Evolutionary conservation across 2,888 invertebrate species (phyloP), one percentile per base, ranked within the genome.

Genomic region (Polylopha cassiicola): DNA sequence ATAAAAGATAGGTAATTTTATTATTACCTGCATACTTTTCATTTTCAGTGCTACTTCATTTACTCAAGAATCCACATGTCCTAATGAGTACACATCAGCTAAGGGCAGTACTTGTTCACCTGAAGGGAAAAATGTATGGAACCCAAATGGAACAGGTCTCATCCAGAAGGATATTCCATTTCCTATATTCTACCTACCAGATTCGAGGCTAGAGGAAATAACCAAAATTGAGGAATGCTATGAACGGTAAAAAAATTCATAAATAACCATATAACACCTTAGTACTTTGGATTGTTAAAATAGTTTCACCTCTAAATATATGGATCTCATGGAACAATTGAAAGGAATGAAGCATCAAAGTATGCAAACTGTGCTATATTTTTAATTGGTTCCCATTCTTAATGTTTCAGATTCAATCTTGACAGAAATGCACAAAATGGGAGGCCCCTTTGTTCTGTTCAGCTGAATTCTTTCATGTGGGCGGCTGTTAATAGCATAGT

Each of bases 401-500:
- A 30, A 7, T 36, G 77, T 70, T 68, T 59, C 51, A 88, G 87
- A 37, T 93, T 91, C 61, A 98, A 97, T 70, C 85, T 87, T 34
- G 88, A 92, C 44, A 87, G 84, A 52, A 78, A 87, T 3, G 87
- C 86, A 31, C 94, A 94, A 58, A 72, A 74, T 4, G 76, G 87
- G 9, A 85, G 91, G 48, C 92, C 97, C 1, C 77, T 98, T 21
- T 98, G 98, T 70, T 92, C 97, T n/a, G 79, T 96, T 1, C 92
- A 98, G 74, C 85, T 98, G 55, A 90, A 90, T 48, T 89, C 94
- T 0, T 94, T 94, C 57, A 98, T 98, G 98, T 92, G 89, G 73
- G 97, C 94, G 1, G 95, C 97, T 1, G 91, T 93, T 1, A 91
- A 94, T 69, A 91, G 94, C 2, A 90, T 90, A 51, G 92, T 95